These are phyloP conservation scores for Eledona agricola DNA, from an alignment of 2,888 invertebrate genomes.

Conservation along the genomic window DNA sequence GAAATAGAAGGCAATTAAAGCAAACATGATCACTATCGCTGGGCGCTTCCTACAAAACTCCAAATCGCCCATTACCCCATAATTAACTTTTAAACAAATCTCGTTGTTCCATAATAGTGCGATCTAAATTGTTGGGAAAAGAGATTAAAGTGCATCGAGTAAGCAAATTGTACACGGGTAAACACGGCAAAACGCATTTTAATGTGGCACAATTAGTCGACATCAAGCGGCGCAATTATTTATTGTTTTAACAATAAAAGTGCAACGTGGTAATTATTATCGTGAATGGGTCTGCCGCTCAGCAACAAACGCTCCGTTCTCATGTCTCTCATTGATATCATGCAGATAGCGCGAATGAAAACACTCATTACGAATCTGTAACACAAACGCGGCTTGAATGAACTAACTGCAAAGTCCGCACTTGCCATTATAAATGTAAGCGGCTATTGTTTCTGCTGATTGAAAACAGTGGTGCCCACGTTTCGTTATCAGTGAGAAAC, in stretches of 20 bases:
- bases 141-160: neutral
- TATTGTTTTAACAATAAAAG: constrained; percentile 23
- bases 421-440: constrained; percentile 22
- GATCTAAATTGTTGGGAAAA: constrained; percentile 11
- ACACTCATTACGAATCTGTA: constrained; percentile 31
- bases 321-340: constrained; percentile 13
- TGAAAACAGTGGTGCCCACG: constrained; percentile 46
- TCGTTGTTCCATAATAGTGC: neutral
- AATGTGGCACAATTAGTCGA: constrained; percentile 12
- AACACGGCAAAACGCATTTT: constrained; percentile 12
- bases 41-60: too few relatives aligned
- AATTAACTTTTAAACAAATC: constrained; percentile 2
- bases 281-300: constrained; percentile 5
- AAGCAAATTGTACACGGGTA: constrained; percentile 9
- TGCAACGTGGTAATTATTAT: constrained; percentile 17
- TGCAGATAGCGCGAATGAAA: constrained; percentile 22
- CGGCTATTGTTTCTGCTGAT: constrained; percentile 47
- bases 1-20: too few relatives aligned
- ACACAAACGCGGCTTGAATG: constrained; percentile 35
- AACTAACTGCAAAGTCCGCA: constrained; percentile 35
- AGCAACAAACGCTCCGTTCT: constrained; percentile 21
- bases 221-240: constrained; percentile 1
- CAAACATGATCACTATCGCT: too few relatives aligned
- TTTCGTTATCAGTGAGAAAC: constrained; percentile 42
- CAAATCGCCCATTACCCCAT: neutral